Percentiles rank a stretch among this genome's conserved stretches.
phyloP scores from a whole-genome alignment of 1,140 invertebrate species.

The Rhopalosiphum padi region DNA sequence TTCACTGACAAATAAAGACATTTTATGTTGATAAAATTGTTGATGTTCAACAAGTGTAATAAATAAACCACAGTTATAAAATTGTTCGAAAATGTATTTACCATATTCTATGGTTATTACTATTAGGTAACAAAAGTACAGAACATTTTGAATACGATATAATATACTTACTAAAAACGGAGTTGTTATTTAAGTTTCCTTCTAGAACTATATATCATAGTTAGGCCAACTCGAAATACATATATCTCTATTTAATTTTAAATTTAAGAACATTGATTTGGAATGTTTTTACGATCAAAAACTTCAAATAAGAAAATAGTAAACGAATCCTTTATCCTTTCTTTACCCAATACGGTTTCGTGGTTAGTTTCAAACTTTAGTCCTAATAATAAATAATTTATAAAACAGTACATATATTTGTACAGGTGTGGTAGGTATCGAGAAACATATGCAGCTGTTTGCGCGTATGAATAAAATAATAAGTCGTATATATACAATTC shows the following conservation, averaged over 20 bases:
- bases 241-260: neutral
- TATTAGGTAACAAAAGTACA: neutral
- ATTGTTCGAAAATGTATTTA: neutral
- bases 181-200: neutral
- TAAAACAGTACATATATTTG: neutral
- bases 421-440: neutral
- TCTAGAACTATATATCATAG: neutral
- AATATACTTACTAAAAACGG: neutral
- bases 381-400: slow-evolving; percentile 2
- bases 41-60: neutral
- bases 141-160: neutral
- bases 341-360: neutral
- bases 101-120: neutral
- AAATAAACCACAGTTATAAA: neutral
- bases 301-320: neutral
- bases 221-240: neutral
- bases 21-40: neutral
- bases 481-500: neutral
- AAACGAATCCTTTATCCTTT: neutral
- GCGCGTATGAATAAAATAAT: neutral
- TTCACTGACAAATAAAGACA: neutral
- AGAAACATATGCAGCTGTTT: neutral
- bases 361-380: neutral
- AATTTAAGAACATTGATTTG: neutral
- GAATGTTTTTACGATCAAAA: neutral